Evolutionary conservation across 2,888 invertebrate genomes (phyloP).

Genomic region (Liposcelis brunnea): DNA sequence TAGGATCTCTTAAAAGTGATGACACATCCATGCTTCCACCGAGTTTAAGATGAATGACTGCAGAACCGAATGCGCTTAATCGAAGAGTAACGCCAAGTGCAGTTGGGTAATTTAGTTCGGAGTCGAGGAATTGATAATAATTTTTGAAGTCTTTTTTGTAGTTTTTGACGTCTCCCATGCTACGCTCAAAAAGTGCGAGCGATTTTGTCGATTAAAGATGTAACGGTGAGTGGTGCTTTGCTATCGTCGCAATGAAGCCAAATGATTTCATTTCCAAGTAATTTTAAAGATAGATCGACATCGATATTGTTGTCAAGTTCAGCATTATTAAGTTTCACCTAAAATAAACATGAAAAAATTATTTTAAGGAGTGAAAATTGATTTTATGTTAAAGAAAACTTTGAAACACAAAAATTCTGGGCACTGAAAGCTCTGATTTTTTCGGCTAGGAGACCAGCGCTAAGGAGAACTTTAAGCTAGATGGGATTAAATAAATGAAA

Average conservation of each 20-base stretch:
- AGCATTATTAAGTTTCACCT: slow-evolving; percentile 28
- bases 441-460: too few relatives aligned
- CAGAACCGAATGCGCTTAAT: slow-evolving; percentile 54
- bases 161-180: not conserved
- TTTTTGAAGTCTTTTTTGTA: slow-evolving; percentile 36
- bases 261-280: slow-evolving; percentile 71
- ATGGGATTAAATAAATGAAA: too few relatives aligned
- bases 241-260: slow-evolving; percentile 47
- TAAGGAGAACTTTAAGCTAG: too few relatives aligned
- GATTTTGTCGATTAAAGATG: slow-evolving; percentile 35
- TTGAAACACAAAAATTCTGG: too few relatives aligned
- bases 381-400: too few relatives aligned
- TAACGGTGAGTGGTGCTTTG: slow-evolving; percentile 34
- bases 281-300: slow-evolving; percentile 57
- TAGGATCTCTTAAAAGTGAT: slow-evolving; percentile 39
- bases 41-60: slow-evolving; percentile 53
- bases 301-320: slow-evolving; percentile 48
- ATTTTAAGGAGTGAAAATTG: too few relatives aligned
- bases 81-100: slow-evolving; percentile 66
- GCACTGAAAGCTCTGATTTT: too few relatives aligned
- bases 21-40: slow-evolving; percentile 57
- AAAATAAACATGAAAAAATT: not conserved
- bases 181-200: not conserved
- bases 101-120: slow-evolving; percentile 67
- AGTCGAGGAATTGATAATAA: slow-evolving; percentile 60